Evolutionary conservation across 2,113 vertebrate genomes (phyloP).

Genomic region (Porphyrio hochstetteri): DNA sequence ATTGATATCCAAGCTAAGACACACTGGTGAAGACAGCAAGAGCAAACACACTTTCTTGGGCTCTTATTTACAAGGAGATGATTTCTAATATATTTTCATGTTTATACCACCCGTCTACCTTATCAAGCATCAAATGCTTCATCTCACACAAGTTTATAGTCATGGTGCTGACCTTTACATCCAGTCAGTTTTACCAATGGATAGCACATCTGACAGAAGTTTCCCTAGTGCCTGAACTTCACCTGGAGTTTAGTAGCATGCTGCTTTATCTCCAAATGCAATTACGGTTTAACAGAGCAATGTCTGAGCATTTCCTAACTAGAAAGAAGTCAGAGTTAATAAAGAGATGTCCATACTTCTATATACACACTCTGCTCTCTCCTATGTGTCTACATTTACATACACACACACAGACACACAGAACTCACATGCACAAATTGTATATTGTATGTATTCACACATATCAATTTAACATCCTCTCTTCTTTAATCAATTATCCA

Average conservation of each 20-base stretch:
- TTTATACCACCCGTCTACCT: background rate
- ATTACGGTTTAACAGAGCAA: background rate
- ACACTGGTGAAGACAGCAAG: background rate
- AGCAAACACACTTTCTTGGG: background rate
- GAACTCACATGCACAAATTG: background rate
- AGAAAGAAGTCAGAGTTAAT: background rate
- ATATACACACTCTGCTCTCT: background rate
- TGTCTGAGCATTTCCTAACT: background rate
- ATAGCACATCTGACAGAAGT: background rate
- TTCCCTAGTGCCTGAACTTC: background rate
- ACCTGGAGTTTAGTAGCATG: background rate
- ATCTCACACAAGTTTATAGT: background rate
- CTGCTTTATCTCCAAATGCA: background rate
- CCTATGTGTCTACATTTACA: fast-evolving
- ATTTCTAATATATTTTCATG: background rate
- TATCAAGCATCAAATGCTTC: background rate
- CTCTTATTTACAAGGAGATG: background rate
- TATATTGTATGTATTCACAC: background rate
- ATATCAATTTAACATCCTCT: slow-evolving; percentile 39
- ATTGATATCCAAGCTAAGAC: background rate
- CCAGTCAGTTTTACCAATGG: background rate
- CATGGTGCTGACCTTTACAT: background rate
- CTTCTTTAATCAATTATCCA: slow-evolving; percentile 73
- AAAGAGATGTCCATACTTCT: background rate
- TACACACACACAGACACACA: background rate